Base-by-base conservation (phyloP, 2,888 invertebrate species). In the Cryptosula pallasiana region DNA sequence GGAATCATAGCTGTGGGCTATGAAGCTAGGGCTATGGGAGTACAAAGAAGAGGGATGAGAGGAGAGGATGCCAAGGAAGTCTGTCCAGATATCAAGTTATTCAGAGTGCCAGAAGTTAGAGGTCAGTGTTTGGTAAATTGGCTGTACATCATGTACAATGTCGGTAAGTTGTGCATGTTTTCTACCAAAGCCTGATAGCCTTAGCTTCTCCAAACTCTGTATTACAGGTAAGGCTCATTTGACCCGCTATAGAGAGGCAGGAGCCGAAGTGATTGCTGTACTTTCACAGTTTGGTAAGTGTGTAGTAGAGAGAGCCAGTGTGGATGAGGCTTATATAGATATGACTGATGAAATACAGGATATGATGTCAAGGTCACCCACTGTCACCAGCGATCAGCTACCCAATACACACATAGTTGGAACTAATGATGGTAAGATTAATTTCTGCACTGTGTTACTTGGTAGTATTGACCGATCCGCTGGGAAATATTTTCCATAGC, bases 1-100 rank as follows among this genome's bases (percentile, higher is more conserved):
- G 95, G 97, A 71, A 93, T 98, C 74, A 95, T 99, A 79, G 98
- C 98, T 58, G 96, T 98, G 0, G 95, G 96, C 85, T 99, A 99
- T 86, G 92, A 94, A 79, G 98, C 99, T 0, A 88, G 96, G 82
- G 92, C 90, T 1, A 89, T 87, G 85, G 98, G 98, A 20, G 94
- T 99, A 0, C 93, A 91, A 0, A 87, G 96, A 55, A 90, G 90
- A 77, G 36, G 36, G 3, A 95, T 96, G 93, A 87, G 94, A 79
- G 95, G 95, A 0, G 90, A 92, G 79, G 95, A 97, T 80, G 98
- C 97, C 0, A 92, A 90, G 83, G 89, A 89, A 77, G 90, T 90
- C 76, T 98, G 98, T 85, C 93, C 95, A 0, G 91, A 93, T 69
- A 91, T 99, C 73, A 86, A 90, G 74, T 86, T 98, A 35, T 92